Evolutionary conservation across 2,797 vertebrate genomes (phyloP), one percentile per base, ranked within the genome.

Genomic region (Clarias pachynema): DNA sequence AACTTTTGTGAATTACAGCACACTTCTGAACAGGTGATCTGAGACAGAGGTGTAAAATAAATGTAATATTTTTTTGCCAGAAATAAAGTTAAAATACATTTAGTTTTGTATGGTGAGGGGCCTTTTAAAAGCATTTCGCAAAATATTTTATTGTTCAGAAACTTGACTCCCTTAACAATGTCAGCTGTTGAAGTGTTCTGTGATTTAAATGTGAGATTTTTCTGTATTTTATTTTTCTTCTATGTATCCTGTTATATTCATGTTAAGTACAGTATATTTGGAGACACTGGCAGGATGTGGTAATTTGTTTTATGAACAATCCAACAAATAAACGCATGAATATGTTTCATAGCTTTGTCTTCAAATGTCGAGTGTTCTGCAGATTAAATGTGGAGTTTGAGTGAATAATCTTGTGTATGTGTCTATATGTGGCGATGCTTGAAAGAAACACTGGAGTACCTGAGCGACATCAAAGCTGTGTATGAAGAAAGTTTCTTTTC

Each of bases 41-140:
- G 68, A 87, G 70, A 34, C 34, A 87, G 83, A 82, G 89, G 84
- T 87, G 81, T 78, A 90, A 90, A 91, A 49, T 49, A 85, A 91
- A 85, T 40, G 83, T 88, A 89, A 88, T 92, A 90, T 92, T 90
- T 91, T 89, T 90, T 89, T 72, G 87, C 62, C 79, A 66, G n/a
- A 53, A 82, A 89, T 89, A 89, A 84, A 84, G 78, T 82, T 31
- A 83, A 86, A 87, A 85, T 80, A 83, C 80, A 89, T 91, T 92
- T 92, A 92, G 90, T 92, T 92, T 92, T 92, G 87, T 92, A 92
- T 90, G 86, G 86, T 89, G 83, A 74, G 26, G 83, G 86, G 65
- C 84, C 86, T 87, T 86, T 91, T 83, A 85, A 88, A 75, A 77
- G 82, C 78, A 79, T 66, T 44, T 83, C 0, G 9, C 44, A 44